Conservation (phyloP, 2,888 invertebrate species). For the Ypsolopha sequella region DNA sequence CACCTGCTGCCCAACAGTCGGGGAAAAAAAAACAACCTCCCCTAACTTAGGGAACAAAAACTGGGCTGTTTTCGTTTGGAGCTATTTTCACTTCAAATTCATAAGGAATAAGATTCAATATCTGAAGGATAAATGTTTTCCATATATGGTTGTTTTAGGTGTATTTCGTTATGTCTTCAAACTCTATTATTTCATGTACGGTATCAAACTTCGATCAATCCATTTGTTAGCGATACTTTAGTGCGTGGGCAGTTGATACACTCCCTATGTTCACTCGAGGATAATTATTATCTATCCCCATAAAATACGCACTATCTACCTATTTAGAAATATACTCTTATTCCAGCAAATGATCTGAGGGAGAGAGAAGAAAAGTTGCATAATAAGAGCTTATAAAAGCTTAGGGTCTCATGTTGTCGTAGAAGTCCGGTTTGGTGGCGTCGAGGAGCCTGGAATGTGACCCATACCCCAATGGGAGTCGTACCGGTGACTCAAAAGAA, state of each 20-base stretch:
- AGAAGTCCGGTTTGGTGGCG: slow-evolving; percentile 26
- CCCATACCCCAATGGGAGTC: slow-evolving; percentile 56
- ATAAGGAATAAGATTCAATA: background rate
- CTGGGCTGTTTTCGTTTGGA: background rate
- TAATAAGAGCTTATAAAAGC: background rate
- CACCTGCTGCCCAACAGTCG: slow-evolving; percentile 63
- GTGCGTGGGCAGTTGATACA: too few species aligned
- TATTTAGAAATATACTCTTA: background rate
- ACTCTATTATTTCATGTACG: too few species aligned
- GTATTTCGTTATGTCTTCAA: too few species aligned
- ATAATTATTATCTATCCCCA: too few species aligned
- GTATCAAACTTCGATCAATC: too few species aligned
- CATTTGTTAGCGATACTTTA: too few species aligned
- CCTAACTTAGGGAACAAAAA: slow-evolving; percentile 16
- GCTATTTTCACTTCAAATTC: background rate
- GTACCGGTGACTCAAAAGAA: slow-evolving; percentile 51
- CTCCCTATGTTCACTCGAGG: too few species aligned
- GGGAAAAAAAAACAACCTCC: slow-evolving; percentile 37
- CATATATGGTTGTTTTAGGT: background rate
- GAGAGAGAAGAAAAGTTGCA: background rate
- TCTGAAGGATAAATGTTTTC: background rate
- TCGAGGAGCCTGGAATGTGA: slow-evolving; percentile 50
- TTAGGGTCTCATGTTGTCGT: slow-evolving; percentile 1
- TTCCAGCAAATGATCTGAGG: background rate
- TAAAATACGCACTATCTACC: background rate